These are phyloP conservation scores for Zaprionus gabonicus DNA, from an alignment of 1,140 invertebrate genomes.

Conservation along the genomic window DNA sequence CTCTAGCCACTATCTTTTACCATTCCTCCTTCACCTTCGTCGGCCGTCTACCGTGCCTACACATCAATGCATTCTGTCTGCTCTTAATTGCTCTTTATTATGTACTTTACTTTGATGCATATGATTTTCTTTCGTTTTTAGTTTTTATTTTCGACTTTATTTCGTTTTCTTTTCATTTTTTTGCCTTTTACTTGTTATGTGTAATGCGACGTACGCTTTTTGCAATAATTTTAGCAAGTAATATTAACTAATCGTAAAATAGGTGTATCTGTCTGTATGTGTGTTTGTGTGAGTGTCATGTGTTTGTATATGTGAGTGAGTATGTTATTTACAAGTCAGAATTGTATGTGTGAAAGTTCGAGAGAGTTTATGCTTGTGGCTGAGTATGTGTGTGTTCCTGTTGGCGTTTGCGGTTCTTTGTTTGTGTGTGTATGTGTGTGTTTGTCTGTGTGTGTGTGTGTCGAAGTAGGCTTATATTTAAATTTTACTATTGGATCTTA, in stretches of 20 bases:
- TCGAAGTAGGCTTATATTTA: constrained; percentile 42
- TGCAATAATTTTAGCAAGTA: constrained; percentile 65
- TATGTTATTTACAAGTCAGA: constrained; percentile 73
- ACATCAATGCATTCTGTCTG: constrained; percentile 11
- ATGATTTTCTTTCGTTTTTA: constrained; percentile 58
- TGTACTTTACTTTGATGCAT: constrained; percentile 69
- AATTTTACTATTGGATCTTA: constrained; percentile 54
- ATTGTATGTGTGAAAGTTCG: constrained; percentile 14
- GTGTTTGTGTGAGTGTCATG: constrained; percentile 38
- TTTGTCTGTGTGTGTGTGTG: constrained; percentile 31
- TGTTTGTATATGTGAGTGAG: constrained; percentile 26
- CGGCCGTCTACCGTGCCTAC: constrained; percentile 19
- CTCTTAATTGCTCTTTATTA: constrained; percentile 41
- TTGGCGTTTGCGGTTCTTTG: neutral
- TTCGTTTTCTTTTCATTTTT: constrained; percentile 29
- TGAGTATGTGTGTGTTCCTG: constrained; percentile 24
- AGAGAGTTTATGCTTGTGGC: constrained; percentile 27
- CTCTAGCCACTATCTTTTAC: constrained; percentile 37
- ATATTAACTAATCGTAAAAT: constrained; percentile 79
- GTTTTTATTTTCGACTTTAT: constrained; percentile 28
- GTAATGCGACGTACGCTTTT: constrained; percentile 65
- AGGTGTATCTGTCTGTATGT: constrained; percentile 45
- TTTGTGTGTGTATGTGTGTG: constrained; percentile 4
- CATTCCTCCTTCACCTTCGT: constrained; percentile 34
- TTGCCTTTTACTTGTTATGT: constrained; percentile 65